phyloP scores from a whole-genome alignment of 2,888 invertebrate species.

The Cosmia pyralina region DNA sequence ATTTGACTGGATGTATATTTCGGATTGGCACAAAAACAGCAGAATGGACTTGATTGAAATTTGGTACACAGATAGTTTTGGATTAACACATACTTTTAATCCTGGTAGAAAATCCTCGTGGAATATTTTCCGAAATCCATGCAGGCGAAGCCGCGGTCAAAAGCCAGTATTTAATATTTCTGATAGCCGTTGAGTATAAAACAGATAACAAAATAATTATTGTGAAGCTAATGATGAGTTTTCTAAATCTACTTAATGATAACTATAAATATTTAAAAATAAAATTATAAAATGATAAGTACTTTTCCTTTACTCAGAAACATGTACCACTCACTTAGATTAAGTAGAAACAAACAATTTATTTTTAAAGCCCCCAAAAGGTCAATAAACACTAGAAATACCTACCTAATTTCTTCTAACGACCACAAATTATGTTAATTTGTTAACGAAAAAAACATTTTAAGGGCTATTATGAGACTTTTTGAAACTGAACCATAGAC shows the following conservation, averaged over 20 bases:
- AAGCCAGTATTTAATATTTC: no score
- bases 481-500: constrained; percentile 32
- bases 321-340: background rate
- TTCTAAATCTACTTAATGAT: background rate
- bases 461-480: constrained; percentile 36
- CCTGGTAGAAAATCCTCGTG: no score
- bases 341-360: constrained; percentile 25
- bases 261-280: background rate
- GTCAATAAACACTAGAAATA: constrained; percentile 17
- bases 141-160: no score
- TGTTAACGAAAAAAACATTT: constrained; percentile 37
- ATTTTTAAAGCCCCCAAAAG: constrained; percentile 30
- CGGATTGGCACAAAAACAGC: no score
- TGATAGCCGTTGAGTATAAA: background rate
- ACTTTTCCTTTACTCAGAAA: no score
- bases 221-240: background rate
- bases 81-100: no score
- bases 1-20: no score
- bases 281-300: no score
- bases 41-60: no score
- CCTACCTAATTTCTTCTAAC: constrained; percentile 21
- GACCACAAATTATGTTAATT: constrained; percentile 52
- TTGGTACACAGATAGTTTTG: no score
- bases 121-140: no score
- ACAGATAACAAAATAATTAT: background rate